Percentiles rank a stretch among this genome's conserved stretches.
Evolutionary conservation across 1,140 invertebrate genomes (phyloP).

Genomic region (Diachasmimorpha longicaudata): DNA sequence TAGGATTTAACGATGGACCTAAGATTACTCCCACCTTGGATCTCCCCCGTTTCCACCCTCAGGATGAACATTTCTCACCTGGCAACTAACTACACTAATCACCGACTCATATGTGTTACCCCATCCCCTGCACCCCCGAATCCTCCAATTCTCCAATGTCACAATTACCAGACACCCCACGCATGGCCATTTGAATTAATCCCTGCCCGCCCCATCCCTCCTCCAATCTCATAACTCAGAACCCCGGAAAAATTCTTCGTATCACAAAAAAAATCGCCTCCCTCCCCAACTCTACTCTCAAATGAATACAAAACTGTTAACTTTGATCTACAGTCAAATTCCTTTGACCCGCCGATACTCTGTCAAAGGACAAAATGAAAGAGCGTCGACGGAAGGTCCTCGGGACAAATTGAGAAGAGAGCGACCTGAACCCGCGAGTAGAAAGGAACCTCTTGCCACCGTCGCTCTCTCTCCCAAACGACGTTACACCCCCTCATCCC

Average conservation of each 20-base stretch:
- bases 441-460: neutral
- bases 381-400: constrained; percentile 8
- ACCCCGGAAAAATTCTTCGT: neutral
- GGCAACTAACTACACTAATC: too few species aligned
- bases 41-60: too few species aligned
- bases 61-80: too few species aligned
- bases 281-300: neutral
- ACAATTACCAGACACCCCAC: neutral
- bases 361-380: neutral
- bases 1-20: too few species aligned
- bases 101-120: too few species aligned
- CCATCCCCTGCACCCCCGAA: too few species aligned
- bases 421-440: neutral
- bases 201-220: too few species aligned
- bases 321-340: constrained; percentile 17
- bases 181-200: too few species aligned
- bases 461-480: neutral
- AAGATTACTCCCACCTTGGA: too few species aligned
- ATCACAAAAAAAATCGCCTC: neutral
- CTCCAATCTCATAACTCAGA: neutral
- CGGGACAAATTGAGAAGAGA: neutral
- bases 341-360: constrained; percentile 2
- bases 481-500: neutral
- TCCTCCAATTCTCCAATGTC: too few species aligned
- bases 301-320: constrained; percentile 12